Evolutionary conservation across 2,797 vertebrate genomes (phyloP).

Genomic region (Bryconaethiops microstoma): DNA sequence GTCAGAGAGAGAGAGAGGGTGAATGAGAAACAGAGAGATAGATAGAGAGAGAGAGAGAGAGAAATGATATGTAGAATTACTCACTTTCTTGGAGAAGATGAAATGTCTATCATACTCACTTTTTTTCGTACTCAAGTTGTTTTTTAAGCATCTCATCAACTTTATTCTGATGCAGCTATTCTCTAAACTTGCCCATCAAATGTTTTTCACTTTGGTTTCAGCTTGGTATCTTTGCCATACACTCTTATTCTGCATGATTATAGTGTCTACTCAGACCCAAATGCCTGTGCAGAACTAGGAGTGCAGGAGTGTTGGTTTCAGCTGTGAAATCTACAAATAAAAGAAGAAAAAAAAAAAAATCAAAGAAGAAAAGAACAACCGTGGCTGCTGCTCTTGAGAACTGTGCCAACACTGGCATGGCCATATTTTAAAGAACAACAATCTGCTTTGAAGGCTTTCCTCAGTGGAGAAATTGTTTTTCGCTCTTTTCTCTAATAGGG

Average conservation of each 20-base stretch:
- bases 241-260: not conserved
- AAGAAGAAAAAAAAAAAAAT: not conserved
- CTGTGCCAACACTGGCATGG: not conserved
- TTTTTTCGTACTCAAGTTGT: too few species aligned
- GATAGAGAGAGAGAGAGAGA: not conserved
- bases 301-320: not conserved
- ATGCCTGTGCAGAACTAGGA: not conserved
- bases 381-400: slow-evolving; percentile 7
- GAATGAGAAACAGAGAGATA: not conserved
- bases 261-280: not conserved
- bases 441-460: slow-evolving; percentile 17
- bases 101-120: not conserved
- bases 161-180: not conserved
- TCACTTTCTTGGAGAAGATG: not conserved
- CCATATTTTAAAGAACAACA: slow-evolving; percentile 9
- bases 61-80: not conserved
- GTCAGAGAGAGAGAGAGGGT: not conserved
- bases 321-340: not conserved
- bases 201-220: not conserved
- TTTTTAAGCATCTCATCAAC: not conserved
- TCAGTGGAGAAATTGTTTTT: not conserved
- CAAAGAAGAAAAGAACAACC: not conserved
- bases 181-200: not conserved
- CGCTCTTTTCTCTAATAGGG: slow-evolving; percentile 2
- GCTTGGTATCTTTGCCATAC: not conserved